Base-by-base conservation (phyloP, 2,888 invertebrate genomes). In the Chrysolina americana region DNA sequence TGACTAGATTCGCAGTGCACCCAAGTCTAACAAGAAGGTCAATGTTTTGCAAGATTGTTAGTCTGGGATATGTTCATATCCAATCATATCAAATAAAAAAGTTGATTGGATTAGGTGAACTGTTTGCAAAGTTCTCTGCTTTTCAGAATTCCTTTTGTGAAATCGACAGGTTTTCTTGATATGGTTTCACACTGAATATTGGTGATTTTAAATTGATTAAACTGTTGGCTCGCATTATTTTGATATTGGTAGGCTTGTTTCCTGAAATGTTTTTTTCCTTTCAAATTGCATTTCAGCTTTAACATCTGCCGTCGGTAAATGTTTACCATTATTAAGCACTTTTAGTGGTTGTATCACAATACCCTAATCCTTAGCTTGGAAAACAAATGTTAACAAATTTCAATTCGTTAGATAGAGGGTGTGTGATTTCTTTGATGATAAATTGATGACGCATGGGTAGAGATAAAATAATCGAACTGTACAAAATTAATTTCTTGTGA, bases 151-250 rank as follows among this genome's bases (percentile, higher is more conserved):
- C 65, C 72, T 59, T 76, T 82, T 81, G 47, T 73, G 80, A 71
- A 80, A 77, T 75, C 75, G 81, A 71, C 85, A 85, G 17, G 84
- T 76, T 23, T 79, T 84, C 68, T 83, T 84, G 2, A 79, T 59
- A 73, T 86, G 85, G 1, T 83, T 82, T 83, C 69, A 77, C 85
- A 84, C 70, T 83, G 83, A 13, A 73, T 56, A 50, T 76, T 65
- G 11, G 41, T 65, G 44, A 11, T 44, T 44, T 44, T 44, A 44
- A 11, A 44, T 44, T 44, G 44, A 44, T 11, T 15, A 11, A 44
- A 44, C 36, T 56, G 15, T 53, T 70, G 64, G 23, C 47, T 59
- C 17, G 59, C 68, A n/a, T 11, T 23, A 23, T 68, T 17, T 28
- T 50, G 41, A 65, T 65, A n/a, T 44, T 65, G 41, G 41, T 65